Percentiles rank a stretch among this genome's conserved stretches.
Conservation (phyloP, 64 coral and sea anemone species). For the Porites lutea region DNA sequence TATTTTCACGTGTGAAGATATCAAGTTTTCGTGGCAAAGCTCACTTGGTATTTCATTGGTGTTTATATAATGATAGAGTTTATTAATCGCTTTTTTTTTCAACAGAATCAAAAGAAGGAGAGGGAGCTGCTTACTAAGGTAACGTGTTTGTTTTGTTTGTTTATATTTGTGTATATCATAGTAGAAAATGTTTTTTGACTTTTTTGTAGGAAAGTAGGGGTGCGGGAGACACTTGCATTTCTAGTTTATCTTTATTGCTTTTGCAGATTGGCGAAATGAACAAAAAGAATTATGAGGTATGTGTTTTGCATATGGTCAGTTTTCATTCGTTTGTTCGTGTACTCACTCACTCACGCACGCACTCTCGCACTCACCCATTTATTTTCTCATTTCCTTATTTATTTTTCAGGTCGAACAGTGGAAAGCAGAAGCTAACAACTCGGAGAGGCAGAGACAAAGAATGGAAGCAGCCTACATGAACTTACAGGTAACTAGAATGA, state of each 20-base stretch:
- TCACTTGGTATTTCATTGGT: too few species aligned
- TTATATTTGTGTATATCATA: neutral
- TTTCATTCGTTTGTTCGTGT: too few species aligned
- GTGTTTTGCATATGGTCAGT: neutral
- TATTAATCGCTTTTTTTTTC: neutral
- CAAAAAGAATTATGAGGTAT: constrained; percentile 87
- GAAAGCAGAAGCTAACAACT: constrained; percentile 85
- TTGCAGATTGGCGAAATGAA: constrained; percentile 91
- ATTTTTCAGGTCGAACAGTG: constrained; percentile 82
- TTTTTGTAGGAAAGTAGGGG: too few species aligned
- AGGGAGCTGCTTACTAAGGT: constrained; percentile 93
- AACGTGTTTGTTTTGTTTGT: neutral
- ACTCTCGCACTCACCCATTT: neutral
- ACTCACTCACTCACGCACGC: too few species aligned
- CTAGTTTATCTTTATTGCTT: neutral
- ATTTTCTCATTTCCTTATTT: neutral
- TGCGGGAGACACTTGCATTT: too few species aligned
- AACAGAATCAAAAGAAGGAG: constrained; percentile 99
- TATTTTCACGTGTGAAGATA: too few species aligned
- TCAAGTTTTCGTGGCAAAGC: too few species aligned
- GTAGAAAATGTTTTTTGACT: too few species aligned
- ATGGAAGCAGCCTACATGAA: constrained; percentile 80
- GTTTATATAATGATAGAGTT: too few species aligned
- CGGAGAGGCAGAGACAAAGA: constrained; percentile 81
- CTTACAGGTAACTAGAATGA: constrained; percentile 69